These are phyloP conservation scores for Hormiphora californensis DNA, from an alignment of 37 sponge, comb jelly and placozoan genomes.

Conservation along the genomic window DNA sequence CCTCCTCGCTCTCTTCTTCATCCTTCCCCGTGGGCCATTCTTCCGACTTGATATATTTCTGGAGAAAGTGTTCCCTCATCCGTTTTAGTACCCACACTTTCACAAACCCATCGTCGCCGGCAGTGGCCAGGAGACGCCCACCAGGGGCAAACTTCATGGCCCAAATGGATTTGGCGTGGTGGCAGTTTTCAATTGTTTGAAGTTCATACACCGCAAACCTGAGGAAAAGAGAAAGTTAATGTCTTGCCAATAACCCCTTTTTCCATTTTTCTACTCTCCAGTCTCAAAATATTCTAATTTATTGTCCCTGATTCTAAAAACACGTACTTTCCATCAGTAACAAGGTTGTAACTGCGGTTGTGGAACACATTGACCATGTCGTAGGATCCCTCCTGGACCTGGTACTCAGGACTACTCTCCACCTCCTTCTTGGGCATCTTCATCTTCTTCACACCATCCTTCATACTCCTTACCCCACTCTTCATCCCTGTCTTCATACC, in stretches of 20 bases:
- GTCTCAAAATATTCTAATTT: too few relatives aligned
- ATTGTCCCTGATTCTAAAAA: too few relatives aligned
- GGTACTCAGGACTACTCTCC: conserved; percentile 1
- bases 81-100: conserved; percentile 39
- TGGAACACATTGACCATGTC: too few relatives aligned
- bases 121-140: conserved; percentile 1
- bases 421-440: conserved; percentile 30
- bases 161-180: conserved; percentile 49
- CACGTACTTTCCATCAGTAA: too few relatives aligned
- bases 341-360: too few relatives aligned
- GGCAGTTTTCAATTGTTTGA: conserved; percentile 42
- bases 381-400: too few relatives aligned
- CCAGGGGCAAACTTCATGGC: conserved; percentile 28
- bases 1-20: not conserved
- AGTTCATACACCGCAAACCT: conserved; percentile 33
- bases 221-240: not conserved
- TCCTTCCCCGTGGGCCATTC: not conserved
- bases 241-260: not conserved
- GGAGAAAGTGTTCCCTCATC: conserved; percentile 9
- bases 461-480: conserved; percentile 7
- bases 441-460: conserved; percentile 13
- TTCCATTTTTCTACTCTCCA: not conserved
- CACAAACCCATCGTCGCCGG: conserved; percentile 35
- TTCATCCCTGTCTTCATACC: conserved; percentile 23
- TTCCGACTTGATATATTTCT: conserved; percentile 35